Base-by-base conservation (phyloP, 2,113 vertebrate genomes). In the Recurvirostra avosetta region DNA sequence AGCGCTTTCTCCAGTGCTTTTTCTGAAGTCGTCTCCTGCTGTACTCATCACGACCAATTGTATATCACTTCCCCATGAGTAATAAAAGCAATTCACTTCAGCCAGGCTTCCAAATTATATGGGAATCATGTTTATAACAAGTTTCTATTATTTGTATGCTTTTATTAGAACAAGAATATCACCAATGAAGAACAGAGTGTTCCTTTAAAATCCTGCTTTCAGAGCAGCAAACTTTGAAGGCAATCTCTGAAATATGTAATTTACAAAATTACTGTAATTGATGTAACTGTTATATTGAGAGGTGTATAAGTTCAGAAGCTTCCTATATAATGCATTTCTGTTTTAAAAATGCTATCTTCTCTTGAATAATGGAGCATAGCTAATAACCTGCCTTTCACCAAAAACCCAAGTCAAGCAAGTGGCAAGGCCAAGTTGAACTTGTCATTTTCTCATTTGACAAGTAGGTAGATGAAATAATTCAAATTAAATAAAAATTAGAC, bases 221-320 rank as follows among this genome's bases (percentile, higher is more conserved):
- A 41, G 73, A 89, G 86, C 52, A 75, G 77, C 88, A 75, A 45
- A 77, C 55, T 81, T 36, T 27, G 70, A 67, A 96, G 68, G 82
- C 76, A 76, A n/a, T 88, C 91, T 82, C 62, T 70, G 71, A 67
- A 96, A 85, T 36, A 70, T 70, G 49, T 65, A 90, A 96, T 96
- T 98, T 97, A 82, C 92, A 72, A 95, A 97, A 96, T 89, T 80
- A 94, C 94, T 86, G 19, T 90, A 96, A 95, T 76, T 94, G 95
- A 66, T 93, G 92, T 92, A 88, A 80, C 67, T 91, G 91, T 93
- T 91, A 49, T 36, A 78, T 66, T 62, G 83, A 65, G 85, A 95
- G 84, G 82, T 23, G 53, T 61, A 32, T 16, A 74, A 90, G 94
- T 84, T 94, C 86, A 92, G 94, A 62, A 85, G 56, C 55, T 94